Conservation (phyloP, 2,888 invertebrate genomes). For the Trilocha varians region DNA sequence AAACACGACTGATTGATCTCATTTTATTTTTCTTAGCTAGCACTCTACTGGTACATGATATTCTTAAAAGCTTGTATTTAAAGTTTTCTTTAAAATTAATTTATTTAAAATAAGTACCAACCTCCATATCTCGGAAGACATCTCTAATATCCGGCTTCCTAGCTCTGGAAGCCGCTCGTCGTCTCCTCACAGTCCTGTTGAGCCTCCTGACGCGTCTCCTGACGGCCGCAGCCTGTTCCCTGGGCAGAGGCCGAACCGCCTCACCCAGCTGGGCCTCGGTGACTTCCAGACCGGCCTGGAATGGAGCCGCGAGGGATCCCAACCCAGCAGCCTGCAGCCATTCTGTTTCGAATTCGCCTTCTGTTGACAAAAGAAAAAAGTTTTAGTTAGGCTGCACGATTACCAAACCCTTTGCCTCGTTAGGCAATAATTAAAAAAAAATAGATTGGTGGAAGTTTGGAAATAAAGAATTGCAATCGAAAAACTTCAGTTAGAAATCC, state of each 20-base stretch:
- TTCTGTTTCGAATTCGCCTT: conserved; percentile 84
- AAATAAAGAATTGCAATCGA: no score
- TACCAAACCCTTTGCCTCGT: no score
- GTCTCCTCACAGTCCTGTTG: conserved; percentile 81
- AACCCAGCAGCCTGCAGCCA: conserved; percentile 84
- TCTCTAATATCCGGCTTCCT: conserved; percentile 87
- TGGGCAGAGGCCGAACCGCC: conserved; percentile 74
- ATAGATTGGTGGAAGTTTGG: no score
- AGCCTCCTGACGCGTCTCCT: conserved; percentile 81
- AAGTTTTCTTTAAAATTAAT: no score
- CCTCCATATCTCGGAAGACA: conserved; percentile 87
- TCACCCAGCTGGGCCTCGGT: conserved; percentile 77
- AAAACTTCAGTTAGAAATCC: no score
- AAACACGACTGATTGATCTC: no score
- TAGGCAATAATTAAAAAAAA: no score
- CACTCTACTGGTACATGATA: no score
- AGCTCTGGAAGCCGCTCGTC: conserved; percentile 67
- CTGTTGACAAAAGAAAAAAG: conserved; percentile 49
- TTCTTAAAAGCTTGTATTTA: no score
- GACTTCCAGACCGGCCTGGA: conserved; percentile 79
- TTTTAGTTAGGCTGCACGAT: no score
- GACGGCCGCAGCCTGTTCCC: conserved; percentile 85
- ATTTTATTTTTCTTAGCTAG: no score
- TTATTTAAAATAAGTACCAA: no score
- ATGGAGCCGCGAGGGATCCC: conserved; percentile 79